A percentile compares a stretch with the other conserved stretches of the same genome.
Conservation (phyloP, 2,888 invertebrate genomes). For the Ariolimax columbianus region DNA sequence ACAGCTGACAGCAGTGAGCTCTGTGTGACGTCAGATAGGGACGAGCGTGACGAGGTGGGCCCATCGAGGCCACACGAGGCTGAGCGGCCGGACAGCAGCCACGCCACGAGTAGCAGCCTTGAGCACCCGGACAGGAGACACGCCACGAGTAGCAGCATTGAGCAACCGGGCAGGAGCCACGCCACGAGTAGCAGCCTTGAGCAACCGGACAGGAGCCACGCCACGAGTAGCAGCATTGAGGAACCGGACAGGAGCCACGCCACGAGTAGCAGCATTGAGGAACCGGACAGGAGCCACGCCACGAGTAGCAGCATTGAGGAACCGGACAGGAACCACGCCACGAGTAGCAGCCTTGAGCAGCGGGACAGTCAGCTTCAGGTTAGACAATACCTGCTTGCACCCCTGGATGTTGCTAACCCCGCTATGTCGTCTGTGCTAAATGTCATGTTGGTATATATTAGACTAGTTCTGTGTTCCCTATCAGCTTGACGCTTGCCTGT, state of each 20-base stretch:
- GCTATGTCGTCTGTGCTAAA: neutral
- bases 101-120: slow-evolving; percentile 8
- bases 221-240: too few species aligned
- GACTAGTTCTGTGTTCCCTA: too few species aligned
- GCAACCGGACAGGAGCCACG: too few species aligned
- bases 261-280: too few species aligned
- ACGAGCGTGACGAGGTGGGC: neutral
- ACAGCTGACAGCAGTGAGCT: neutral
- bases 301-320: too few species aligned
- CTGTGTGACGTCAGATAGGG: neutral
- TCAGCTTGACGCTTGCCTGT: too few species aligned
- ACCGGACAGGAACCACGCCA: neutral
- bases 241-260: too few species aligned
- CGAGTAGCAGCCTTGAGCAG: neutral
- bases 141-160: too few species aligned
- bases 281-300: too few species aligned
- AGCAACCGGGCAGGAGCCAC: too few species aligned
- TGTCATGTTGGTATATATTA: too few species aligned
- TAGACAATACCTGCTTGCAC: neutral
- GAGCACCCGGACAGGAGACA: slow-evolving; percentile 10
- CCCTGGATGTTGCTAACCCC: neutral
- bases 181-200: too few species aligned
- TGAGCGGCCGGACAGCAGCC: slow-evolving; percentile 31
- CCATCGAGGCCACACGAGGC: neutral
- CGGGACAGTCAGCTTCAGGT: neutral